A percentile compares a stretch with the other conserved stretches of the same genome.
Conservation (phyloP, 2,797 vertebrate genomes). For the Danio albolineatus region DNA sequence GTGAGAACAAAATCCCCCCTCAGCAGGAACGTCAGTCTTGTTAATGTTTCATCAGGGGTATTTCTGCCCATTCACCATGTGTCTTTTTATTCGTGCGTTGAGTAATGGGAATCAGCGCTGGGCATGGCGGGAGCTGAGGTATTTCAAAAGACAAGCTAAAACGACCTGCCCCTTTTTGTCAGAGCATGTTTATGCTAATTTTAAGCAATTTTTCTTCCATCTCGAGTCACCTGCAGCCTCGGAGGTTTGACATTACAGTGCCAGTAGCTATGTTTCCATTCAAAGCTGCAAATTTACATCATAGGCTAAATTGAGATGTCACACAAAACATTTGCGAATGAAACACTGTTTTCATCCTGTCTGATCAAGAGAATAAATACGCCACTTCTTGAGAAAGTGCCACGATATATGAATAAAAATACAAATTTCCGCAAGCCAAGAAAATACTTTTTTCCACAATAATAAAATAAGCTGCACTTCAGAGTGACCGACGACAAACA, state of each 20-base stretch:
- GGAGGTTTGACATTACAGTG: constrained; percentile 57
- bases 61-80: constrained; percentile 72
- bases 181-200: constrained; percentile 47
- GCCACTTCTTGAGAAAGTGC: no score
- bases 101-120: constrained; percentile 67
- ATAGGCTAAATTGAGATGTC: no score
- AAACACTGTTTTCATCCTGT: no score
- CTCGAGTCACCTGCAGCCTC: constrained; percentile 34
- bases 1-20: constrained; percentile 60
- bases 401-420: no score
- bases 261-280: not conserved
- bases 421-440: no score
- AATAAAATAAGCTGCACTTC: no score
- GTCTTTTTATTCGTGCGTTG: constrained; percentile 73
- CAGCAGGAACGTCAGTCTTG: constrained; percentile 69
- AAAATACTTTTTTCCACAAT: no score
- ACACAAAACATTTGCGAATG: no score
- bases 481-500: no score
- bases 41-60: constrained; percentile 79
- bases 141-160: constrained; percentile 43
- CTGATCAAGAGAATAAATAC: no score
- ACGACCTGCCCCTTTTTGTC: constrained; percentile 53
- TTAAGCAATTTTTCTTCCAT: constrained; percentile 37
- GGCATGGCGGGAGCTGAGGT: constrained; percentile 43
- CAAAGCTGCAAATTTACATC: no score